phyloP scores from a whole-genome alignment of 2,797 vertebrate species.

The Ctenopoma kingsleyae region DNA sequence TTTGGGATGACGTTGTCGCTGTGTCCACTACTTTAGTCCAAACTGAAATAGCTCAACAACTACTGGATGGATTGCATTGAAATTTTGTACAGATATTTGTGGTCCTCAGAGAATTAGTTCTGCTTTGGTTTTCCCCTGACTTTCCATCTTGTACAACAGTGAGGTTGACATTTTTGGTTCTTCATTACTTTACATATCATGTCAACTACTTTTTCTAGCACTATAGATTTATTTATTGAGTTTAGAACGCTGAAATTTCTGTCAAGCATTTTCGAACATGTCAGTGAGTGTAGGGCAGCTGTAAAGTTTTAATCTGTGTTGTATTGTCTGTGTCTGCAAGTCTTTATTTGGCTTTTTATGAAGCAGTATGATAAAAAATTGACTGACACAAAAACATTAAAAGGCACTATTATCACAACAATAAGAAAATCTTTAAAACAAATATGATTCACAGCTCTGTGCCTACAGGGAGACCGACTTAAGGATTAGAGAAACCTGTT shows the following conservation, averaged over 20 bases:
- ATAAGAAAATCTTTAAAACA: constrained; percentile 40
- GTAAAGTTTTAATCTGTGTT: constrained; percentile 8
- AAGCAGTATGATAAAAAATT: constrained; percentile 1
- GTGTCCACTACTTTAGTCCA: no score
- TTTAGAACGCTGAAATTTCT: background rate
- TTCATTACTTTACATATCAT: no score
- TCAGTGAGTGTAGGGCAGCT: background rate
- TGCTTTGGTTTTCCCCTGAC: background rate
- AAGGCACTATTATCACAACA: constrained; percentile 43
- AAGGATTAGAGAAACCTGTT: constrained; percentile 48
- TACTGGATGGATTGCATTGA: no score
- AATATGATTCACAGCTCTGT: constrained; percentile 32
- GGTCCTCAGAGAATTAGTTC: no score
- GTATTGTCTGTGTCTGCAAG: background rate
- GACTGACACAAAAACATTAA: constrained; percentile 29
- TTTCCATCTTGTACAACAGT: background rate
- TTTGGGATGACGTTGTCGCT: no score
- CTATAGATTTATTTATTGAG: background rate
- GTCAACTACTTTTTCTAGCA: background rate
- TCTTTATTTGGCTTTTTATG: constrained; percentile 4
- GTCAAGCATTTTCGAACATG: constrained; percentile 2
- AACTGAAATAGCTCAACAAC: no score
- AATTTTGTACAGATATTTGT: no score
- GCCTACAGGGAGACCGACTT: constrained; percentile 39
- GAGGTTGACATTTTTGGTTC: no score